Evolutionary conservation across 2,888 invertebrate species (phyloP).

Genomic region (Odiellus spinosus): DNA sequence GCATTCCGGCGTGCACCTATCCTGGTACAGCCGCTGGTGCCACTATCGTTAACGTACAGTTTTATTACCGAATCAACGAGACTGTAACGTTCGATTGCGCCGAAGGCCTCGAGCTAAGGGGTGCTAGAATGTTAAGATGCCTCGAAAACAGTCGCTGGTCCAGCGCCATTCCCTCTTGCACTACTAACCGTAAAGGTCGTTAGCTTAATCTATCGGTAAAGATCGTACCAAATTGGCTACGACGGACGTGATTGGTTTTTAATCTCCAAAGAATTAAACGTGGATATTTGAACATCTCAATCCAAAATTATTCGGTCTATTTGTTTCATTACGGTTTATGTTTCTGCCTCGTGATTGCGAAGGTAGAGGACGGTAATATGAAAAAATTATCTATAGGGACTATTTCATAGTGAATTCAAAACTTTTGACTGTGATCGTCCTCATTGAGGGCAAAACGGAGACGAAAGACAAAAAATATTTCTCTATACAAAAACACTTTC

Average conservation of each 20-base stretch:
- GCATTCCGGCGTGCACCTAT: slow-evolving; percentile 67
- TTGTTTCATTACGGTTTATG: neutral
- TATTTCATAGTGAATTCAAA: too few relatives aligned
- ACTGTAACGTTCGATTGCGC: slow-evolving; percentile 69
- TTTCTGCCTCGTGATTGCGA: neutral
- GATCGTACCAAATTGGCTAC: too few relatives aligned
- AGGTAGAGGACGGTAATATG: neutral
- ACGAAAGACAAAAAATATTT: too few relatives aligned
- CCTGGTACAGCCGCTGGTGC: slow-evolving; percentile 70
- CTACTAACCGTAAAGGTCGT: slow-evolving; percentile 16
- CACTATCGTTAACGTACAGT: slow-evolving; percentile 53
- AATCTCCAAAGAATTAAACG: too few relatives aligned
- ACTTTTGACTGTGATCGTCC: too few relatives aligned
- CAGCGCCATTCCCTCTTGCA: slow-evolving; percentile 61
- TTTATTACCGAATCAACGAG: slow-evolving; percentile 72
- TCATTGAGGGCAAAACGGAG: too few relatives aligned
- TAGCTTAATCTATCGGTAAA: neutral
- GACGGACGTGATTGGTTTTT: too few relatives aligned
- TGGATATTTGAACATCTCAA: too few relatives aligned
- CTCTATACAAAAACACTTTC: too few relatives aligned
- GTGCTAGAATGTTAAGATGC: slow-evolving; percentile 61
- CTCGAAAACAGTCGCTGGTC: slow-evolving; percentile 72
- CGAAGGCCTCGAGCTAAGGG: slow-evolving; percentile 53
- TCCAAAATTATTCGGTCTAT: too few relatives aligned
- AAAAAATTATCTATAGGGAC: neutral